Conservation (phyloP, 2,888 invertebrate genomes). For the Patella ulyssiponensis region DNA sequence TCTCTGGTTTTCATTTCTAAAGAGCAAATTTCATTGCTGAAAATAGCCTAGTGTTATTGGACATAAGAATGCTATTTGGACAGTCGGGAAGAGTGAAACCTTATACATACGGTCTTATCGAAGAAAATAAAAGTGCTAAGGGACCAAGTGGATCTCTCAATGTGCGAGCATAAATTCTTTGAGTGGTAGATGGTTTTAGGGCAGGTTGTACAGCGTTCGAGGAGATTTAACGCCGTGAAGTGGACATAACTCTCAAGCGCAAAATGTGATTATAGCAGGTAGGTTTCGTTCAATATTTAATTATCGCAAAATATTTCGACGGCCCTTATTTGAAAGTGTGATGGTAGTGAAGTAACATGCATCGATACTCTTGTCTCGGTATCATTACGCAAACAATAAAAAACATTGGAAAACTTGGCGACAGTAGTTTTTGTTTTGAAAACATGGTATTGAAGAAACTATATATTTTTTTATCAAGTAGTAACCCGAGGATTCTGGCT, state of each 20-base stretch:
- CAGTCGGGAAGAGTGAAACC: not conserved
- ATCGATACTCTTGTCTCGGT: too few species aligned
- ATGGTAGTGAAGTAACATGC: too few species aligned
- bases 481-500: too few species aligned
- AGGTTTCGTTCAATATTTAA: not conserved
- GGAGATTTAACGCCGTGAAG: not conserved
- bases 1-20: slow-evolving; percentile 10
- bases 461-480: too few species aligned
- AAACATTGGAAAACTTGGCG: too few species aligned
- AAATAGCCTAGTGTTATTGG: not conserved
- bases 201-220: not conserved
- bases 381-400: too few species aligned
- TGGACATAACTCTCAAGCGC: not conserved
- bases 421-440: too few species aligned
- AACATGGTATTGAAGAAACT: too few species aligned
- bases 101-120: not conserved
- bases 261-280: slow-evolving; percentile 7
- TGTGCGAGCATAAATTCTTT: not conserved
- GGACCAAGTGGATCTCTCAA: slow-evolving; percentile 1
- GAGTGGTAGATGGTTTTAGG: not conserved
- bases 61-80: slow-evolving; percentile 1
- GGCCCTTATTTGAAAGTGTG: too few species aligned
- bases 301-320: not conserved
- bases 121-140: not conserved
- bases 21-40: not conserved